phyloP scores from a whole-genome alignment of 2,888 invertebrate genomes.

The Tortricodes alternella region DNA sequence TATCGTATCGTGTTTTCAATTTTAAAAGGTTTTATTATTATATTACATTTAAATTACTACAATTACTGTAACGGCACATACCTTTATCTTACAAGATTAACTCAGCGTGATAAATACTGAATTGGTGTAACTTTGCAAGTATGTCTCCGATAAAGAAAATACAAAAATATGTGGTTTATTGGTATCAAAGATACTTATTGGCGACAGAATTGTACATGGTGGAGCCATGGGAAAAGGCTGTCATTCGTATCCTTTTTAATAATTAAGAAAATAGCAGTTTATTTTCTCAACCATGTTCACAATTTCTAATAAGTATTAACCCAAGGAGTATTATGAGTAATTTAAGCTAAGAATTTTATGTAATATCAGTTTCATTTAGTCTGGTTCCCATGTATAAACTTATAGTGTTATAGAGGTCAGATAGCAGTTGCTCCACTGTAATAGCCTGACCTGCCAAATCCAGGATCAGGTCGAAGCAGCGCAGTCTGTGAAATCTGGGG shows the following conservation, averaged over 20 bases:
- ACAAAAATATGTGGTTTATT: conserved; percentile 74
- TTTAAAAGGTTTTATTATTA: no score
- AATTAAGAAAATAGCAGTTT: not conserved
- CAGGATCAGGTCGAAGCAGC: no score
- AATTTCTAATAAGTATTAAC: not conserved
- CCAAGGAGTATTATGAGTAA: not conserved
- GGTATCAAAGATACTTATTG: conserved; percentile 84
- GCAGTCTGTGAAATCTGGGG: no score
- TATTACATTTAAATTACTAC: no score
- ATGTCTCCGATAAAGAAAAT: conserved; percentile 61
- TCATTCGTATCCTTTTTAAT: conserved; percentile 85
- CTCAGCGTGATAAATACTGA: no score
- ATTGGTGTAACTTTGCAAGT: conserved; percentile 26
- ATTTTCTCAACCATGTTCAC: not conserved
- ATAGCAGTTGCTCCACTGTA: no score
- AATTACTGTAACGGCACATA: no score
- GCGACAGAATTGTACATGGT: conserved; percentile 86
- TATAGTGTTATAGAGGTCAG: not conserved
- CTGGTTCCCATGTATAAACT: not conserved
- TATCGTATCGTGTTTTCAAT: no score
- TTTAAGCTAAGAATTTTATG: no score
- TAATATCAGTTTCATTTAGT: no score
- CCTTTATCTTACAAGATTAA: no score
- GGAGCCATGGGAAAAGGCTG: conserved; percentile 84
- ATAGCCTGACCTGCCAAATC: no score